Evolutionary conservation across 1,140 invertebrate species (phyloP).

Genomic region (Dysdera silvatica): DNA sequence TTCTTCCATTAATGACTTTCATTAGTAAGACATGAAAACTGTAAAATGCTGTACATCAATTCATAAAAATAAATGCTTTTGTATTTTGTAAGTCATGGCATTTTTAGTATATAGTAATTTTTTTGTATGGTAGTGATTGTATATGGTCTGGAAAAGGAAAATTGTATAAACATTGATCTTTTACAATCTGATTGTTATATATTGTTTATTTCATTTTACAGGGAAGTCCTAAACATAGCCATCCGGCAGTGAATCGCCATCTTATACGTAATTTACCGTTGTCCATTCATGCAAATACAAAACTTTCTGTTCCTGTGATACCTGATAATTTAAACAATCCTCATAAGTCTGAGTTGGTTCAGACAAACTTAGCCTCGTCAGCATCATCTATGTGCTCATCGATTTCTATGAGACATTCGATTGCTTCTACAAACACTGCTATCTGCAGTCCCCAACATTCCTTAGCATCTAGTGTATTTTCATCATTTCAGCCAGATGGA

Average conservation of each 20-base stretch:
- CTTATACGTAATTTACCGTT: conserved; percentile 5
- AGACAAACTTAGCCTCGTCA: no score
- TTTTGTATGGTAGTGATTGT: neutral
- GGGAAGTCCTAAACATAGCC: conserved; percentile 22
- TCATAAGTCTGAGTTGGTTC: no score
- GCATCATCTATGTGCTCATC: no score
- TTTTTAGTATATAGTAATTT: neutral
- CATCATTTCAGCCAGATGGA: conserved; percentile 5
- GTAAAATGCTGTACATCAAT: no score
- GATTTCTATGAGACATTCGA: no score
- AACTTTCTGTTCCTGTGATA: conserved; percentile 2
- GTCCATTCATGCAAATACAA: conserved; percentile 4
- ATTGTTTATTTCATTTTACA: neutral
- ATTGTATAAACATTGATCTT: neutral
- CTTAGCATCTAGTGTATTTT: neutral
- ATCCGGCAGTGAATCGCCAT: conserved; percentile 7
- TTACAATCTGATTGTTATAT: neutral
- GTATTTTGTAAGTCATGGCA: neutral
- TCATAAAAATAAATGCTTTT: neutral
- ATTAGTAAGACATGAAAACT: no score
- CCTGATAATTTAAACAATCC: no score
- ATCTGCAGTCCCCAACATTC: neutral
- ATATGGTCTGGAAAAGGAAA: neutral
- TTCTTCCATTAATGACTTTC: no score
- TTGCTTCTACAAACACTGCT: neutral